Conservation (phyloP, 2,888 invertebrate genomes). For the Ommatoiulus sabulosus region DNA sequence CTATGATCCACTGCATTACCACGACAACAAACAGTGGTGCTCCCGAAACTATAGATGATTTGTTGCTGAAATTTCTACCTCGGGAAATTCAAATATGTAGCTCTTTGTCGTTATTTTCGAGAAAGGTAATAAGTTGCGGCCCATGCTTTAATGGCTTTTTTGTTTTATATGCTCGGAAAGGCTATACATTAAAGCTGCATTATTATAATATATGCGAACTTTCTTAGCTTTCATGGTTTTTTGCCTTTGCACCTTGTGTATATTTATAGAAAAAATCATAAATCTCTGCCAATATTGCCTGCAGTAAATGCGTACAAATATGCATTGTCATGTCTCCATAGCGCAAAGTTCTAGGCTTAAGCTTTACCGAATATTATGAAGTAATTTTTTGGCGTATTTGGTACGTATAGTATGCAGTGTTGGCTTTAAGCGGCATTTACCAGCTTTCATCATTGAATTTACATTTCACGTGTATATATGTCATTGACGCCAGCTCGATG, state of each 20-base stretch:
- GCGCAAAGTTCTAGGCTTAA: neutral
- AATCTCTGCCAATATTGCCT: neutral
- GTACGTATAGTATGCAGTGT: too few species aligned
- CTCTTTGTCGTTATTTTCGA: neutral
- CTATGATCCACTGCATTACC: neutral
- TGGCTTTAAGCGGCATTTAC: too few species aligned
- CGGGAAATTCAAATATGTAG: neutral
- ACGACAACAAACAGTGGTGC: neutral
- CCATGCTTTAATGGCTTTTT: neutral
- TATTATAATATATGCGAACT: conserved; percentile 18
- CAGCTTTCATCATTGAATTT: too few species aligned
- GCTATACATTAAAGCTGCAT: conserved; percentile 43
- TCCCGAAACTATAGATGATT: neutral
- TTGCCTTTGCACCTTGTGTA: neutral
- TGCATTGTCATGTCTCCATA: neutral
- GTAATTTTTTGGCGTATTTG: too few species aligned
- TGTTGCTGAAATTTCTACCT: neutral
- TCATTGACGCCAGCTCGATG: too few species aligned
- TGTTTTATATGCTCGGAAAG: neutral
- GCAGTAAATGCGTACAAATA: neutral
- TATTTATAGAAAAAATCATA: conserved; percentile 22
- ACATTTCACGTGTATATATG: too few species aligned
- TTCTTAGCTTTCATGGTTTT: conserved; percentile 2
- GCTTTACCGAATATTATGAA: too few species aligned
- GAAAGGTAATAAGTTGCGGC: neutral